Evolutionary conservation across 2,797 vertebrate genomes (phyloP).

Genomic region (Schizopygopsis pylzovi): DNA sequence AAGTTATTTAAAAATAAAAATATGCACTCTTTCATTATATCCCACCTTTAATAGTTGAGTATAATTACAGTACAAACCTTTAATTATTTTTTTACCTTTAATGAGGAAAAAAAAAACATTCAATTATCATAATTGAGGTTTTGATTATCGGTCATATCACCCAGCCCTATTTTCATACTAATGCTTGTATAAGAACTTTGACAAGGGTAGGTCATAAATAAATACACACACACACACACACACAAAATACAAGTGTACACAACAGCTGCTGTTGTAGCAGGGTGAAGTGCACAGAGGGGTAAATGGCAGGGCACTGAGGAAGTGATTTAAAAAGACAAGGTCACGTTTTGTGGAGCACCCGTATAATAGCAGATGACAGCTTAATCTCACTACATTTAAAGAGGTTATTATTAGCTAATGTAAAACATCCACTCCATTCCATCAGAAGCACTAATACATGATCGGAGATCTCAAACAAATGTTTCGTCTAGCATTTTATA

Average conservation of each 20-base stretch:
- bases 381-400: constrained; percentile 53
- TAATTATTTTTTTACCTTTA: not conserved
- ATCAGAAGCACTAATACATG: constrained; percentile 27
- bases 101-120: not conserved
- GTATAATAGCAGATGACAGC: constrained; percentile 54
- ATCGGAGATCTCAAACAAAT: constrained; percentile 37
- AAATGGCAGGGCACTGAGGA: constrained; percentile 25
- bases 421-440: constrained; percentile 43
- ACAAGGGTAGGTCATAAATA: constrained; percentile 38
- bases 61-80: not conserved
- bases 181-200: constrained; percentile 38
- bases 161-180: constrained; percentile 12
- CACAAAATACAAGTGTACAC: constrained; percentile 40
- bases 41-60: not conserved
- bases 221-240: not conserved
- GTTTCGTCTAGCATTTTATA: constrained; percentile 14
- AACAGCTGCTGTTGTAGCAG: constrained; percentile 52
- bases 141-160: not conserved
- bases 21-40: too few relatives aligned
- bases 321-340: constrained; percentile 57
- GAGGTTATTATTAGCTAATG: constrained; percentile 39
- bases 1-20: too few relatives aligned
- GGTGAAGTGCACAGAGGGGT: constrained; percentile 32
- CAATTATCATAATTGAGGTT: not conserved
- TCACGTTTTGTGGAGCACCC: constrained; percentile 41